These are phyloP conservation scores for Bradysia coprophila DNA, from an alignment of 1,140 invertebrate species.

Conservation along the genomic window DNA sequence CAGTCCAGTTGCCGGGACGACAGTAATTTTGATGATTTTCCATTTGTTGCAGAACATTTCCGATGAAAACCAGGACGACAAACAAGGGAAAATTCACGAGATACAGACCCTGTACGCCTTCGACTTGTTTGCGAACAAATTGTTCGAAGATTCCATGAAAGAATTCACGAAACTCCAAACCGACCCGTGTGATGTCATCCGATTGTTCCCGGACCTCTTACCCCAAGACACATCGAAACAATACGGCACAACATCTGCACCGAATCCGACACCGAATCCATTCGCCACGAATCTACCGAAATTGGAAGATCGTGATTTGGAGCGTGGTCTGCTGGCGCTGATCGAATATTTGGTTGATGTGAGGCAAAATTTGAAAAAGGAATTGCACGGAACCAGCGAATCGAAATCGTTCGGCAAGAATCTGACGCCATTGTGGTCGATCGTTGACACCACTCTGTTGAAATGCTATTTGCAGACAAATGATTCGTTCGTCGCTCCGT, in stretches of 20 bases:
- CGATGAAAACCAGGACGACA: slow-evolving; percentile 62
- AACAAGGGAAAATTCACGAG: slow-evolving; percentile 57
- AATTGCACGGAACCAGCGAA: slow-evolving; percentile 17
- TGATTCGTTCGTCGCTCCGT: slow-evolving; percentile 76
- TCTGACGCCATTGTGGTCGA: slow-evolving; percentile 54
- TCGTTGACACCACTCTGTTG: slow-evolving; percentile 89
- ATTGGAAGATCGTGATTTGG: slow-evolving; percentile 66
- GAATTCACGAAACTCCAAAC: slow-evolving; percentile 77
- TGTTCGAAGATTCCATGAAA: slow-evolving; percentile 77
- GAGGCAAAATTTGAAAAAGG: slow-evolving; percentile 32
- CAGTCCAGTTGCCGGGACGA: not conserved
- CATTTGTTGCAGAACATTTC: slow-evolving; percentile 53
- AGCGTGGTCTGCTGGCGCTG: slow-evolving; percentile 72
- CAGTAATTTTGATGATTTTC: too few species aligned
- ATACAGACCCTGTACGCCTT: slow-evolving; percentile 84
- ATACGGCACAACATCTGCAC: slow-evolving; percentile 20
- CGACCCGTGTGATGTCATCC: slow-evolving; percentile 87
- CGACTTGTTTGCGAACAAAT: slow-evolving; percentile 73
- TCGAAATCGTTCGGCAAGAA: slow-evolving; percentile 21
- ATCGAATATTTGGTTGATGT: slow-evolving; percentile 79
- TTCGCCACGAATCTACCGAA: slow-evolving; percentile 29
- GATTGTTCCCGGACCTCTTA: slow-evolving; percentile 78
- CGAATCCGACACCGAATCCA: slow-evolving; percentile 31
- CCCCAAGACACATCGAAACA: slow-evolving; percentile 34
- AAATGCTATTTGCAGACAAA: slow-evolving; percentile 96